Base-by-base conservation (phyloP, 2,797 vertebrate species). In the Sardinella longiceps region DNA sequence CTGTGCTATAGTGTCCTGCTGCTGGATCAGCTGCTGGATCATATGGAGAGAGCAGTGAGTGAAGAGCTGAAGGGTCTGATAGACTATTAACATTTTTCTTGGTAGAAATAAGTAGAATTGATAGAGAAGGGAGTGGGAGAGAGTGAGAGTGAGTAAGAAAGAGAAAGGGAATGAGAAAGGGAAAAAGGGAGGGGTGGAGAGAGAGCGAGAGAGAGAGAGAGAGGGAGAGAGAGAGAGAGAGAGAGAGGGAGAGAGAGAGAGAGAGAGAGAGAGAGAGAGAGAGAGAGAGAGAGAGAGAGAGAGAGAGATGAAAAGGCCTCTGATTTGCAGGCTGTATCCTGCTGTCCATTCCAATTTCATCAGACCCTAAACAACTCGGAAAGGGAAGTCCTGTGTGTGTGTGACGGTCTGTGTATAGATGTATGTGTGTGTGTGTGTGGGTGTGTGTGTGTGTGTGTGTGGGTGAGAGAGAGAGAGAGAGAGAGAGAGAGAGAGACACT, bases 261-360 rank as follows among this genome's bases (percentile, higher is more conserved):
- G 58, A 63, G 58, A 63, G 58, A 63, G 60, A 30, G 60, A 33
- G 25, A 66, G 60, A 14, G 28, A 14, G 28, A 66, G 60, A 14
- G 30, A 33, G 63, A 15, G 63, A 28, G 7, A 11, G 66, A 37
- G 66, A 12, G 30, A 74, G 12, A 15, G 63, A 70, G 63, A 11
- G 63, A 37, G 25, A 37, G 66, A 74, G 66, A 74, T 74, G 66
- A 74, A 74, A 74, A 74, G 66, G 66, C 0, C 30, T 15, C 66
- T 74, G 66, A 74, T 74, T 74, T 74, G 30, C 66, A 74, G 66
- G 66, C 66, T 74, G 66, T 74, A 74, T 74, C 66, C 66, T 74
- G 66, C 66, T 74, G 66, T 74, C 66, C 66, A 20, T 14, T 74
- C 12, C 30, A 74, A 74, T 74, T 30, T 15, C 66, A 74, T 74